Conservation (phyloP, 2,797 vertebrate species). For the Sebastes trivittatus region DNA sequence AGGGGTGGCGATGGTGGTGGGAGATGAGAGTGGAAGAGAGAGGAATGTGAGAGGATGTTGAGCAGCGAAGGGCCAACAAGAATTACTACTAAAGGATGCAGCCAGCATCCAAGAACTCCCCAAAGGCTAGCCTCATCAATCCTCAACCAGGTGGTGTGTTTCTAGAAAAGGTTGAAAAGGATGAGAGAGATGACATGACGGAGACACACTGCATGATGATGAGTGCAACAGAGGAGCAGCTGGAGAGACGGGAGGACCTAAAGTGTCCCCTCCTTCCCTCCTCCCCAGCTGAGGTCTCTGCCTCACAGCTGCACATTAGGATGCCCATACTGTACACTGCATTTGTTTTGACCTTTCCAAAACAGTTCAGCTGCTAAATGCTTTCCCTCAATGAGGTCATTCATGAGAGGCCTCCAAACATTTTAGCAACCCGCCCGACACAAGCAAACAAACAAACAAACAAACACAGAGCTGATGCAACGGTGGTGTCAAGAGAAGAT, state of each 20-base stretch:
- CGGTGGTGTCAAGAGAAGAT: constrained; percentile 2
- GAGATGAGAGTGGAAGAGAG: constrained; percentile 59
- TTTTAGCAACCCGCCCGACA: neutral
- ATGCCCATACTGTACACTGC: constrained; percentile 48
- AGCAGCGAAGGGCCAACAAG: constrained; percentile 37
- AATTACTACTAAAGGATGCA: constrained; percentile 59
- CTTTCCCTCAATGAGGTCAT: constrained; percentile 33
- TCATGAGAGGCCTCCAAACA: constrained; percentile 38
- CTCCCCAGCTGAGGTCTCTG: constrained; percentile 53
- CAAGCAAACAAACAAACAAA: neutral
- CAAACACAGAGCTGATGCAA: neutral
- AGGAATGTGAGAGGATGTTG: constrained; percentile 54
- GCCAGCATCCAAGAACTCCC: constrained; percentile 53
- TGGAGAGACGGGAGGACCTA: constrained; percentile 47
- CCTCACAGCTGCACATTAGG: constrained; percentile 60
- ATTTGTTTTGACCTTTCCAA: constrained; percentile 55
- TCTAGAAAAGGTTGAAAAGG: constrained; percentile 26
- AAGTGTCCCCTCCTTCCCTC: constrained; percentile 26
- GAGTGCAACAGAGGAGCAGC: constrained; percentile 42
- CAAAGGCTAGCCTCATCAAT: constrained; percentile 52
- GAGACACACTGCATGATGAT: constrained; percentile 21
- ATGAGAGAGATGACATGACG: constrained; percentile 23
- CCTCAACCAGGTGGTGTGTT: constrained; percentile 20
- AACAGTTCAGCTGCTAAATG: constrained; percentile 48
- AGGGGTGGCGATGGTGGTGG: constrained; percentile 50